Conservation (phyloP, 2,888 invertebrate genomes). For the Stictocephala bisonia region DNA sequence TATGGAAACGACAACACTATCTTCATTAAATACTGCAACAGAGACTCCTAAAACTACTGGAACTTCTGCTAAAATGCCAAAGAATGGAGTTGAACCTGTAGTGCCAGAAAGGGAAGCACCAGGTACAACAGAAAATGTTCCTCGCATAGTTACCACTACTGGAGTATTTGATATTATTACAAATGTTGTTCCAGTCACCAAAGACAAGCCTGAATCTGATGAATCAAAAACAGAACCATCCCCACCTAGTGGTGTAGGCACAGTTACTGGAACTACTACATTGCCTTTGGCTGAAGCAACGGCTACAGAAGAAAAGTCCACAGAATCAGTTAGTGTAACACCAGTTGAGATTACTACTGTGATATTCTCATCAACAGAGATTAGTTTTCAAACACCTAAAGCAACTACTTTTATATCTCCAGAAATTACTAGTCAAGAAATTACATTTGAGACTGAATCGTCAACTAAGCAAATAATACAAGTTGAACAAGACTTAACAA, state of each 20-base stretch:
- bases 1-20: background rate
- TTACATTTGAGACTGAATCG: constrained; percentile 15
- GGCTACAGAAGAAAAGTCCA: background rate
- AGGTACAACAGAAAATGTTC: constrained; percentile 21
- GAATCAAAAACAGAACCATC: constrained; percentile 24
- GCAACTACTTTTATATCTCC: background rate
- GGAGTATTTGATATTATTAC: background rate
- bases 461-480: constrained; percentile 1
- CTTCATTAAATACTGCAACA: constrained; percentile 35
- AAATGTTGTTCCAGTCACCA: background rate
- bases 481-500: constrained; percentile 25
- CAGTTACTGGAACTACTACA: background rate
- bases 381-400: constrained; percentile 8
- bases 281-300: background rate
- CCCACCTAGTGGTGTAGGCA: background rate
- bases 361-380: background rate
- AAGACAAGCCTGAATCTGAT: constrained; percentile 18
- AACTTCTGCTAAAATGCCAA: constrained; percentile 40
- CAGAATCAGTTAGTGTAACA: background rate
- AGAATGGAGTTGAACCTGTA: constrained; percentile 39
- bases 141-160: constrained; percentile 32
- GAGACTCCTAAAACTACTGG: constrained; percentile 21
- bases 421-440: constrained; percentile 27
- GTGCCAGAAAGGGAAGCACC: constrained; percentile 25
- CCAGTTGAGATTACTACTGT: background rate